Evolutionary conservation across 1,140 invertebrate species (phyloP).

Genomic region (Gonatopus flavifemur): DNA sequence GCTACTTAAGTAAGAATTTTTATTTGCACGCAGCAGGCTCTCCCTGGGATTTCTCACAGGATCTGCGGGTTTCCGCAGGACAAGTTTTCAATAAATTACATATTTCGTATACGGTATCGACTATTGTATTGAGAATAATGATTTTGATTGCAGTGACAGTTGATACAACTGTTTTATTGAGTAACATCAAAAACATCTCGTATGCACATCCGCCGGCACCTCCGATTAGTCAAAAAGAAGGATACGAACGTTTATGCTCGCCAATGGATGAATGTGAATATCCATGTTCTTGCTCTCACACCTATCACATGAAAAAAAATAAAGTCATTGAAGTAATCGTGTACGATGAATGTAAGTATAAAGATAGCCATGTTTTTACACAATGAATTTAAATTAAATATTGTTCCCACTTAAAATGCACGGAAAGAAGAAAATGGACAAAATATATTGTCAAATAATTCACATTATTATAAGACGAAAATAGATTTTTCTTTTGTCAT

Average conservation of each 20-base stretch:
- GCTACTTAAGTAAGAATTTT: no score
- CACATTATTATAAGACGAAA: no score
- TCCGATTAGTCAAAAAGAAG: conserved; percentile 46
- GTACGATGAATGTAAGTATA: conserved; percentile 20
- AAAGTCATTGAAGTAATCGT: conserved; percentile 20
- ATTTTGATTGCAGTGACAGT: conserved; percentile 2
- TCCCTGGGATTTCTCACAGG: no score
- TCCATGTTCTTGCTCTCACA: conserved; percentile 18
- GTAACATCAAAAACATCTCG: conserved; percentile 54
- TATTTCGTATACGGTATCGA: no score
- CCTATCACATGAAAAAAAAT: not conserved
- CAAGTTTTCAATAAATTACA: no score
- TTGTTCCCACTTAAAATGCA: no score
- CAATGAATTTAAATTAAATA: no score
- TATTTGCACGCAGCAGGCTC: no score
- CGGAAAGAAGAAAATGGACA: no score
- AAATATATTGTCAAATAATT: no score
- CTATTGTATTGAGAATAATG: not conserved
- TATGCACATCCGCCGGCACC: conserved; percentile 52
- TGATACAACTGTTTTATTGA: not conserved
- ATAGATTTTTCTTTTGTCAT: no score
- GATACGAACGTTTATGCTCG: conserved; percentile 3
- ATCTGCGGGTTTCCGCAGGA: no score
- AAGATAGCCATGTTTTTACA: not conserved
- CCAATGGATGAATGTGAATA: conserved; percentile 1